A percentile compares a stretch with the other conserved stretches of the same genome.
Conservation (phyloP, 2,797 vertebrate genomes). For the Trichosurus vulpecula region DNA sequence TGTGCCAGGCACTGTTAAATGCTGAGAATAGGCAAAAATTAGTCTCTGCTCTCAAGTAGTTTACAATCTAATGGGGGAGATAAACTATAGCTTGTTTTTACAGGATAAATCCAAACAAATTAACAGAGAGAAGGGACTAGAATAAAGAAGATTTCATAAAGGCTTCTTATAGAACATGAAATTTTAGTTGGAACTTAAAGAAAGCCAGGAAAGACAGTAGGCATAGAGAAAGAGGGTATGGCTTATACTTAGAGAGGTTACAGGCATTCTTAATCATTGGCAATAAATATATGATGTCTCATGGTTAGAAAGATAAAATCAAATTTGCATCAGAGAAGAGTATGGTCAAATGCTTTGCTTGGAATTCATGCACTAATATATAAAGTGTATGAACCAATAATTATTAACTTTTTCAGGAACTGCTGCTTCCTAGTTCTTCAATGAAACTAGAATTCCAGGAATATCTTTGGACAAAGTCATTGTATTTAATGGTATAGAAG, state of each 20-base stretch:
- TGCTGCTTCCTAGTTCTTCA: neutral
- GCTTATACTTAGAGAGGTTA: neutral
- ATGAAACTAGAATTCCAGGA: neutral
- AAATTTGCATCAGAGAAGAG: neutral
- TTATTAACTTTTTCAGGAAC: neutral
- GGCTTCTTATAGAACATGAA: too few species aligned
- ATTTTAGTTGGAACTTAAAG: too few species aligned
- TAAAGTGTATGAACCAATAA: neutral
- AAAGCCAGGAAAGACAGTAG: too few species aligned
- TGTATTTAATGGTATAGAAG: neutral
- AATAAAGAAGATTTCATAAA: too few species aligned
- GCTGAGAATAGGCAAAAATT: too few species aligned
- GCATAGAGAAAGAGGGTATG: neutral
- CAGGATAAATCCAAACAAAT: too few species aligned
- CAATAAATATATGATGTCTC: neutral
- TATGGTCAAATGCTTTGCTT: too few species aligned
- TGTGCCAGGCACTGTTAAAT: too few species aligned
- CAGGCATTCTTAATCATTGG: neutral
- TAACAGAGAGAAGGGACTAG: too few species aligned
- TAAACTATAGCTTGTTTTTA: too few species aligned
- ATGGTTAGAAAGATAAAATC: neutral
- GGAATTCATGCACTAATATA: neutral
- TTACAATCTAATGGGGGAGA: too few species aligned
- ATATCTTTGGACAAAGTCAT: neutral
- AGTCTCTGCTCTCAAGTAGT: too few species aligned